phyloP scores from a whole-genome alignment of 2,113 vertebrate species.

The Limnothrissa miodon region DNA sequence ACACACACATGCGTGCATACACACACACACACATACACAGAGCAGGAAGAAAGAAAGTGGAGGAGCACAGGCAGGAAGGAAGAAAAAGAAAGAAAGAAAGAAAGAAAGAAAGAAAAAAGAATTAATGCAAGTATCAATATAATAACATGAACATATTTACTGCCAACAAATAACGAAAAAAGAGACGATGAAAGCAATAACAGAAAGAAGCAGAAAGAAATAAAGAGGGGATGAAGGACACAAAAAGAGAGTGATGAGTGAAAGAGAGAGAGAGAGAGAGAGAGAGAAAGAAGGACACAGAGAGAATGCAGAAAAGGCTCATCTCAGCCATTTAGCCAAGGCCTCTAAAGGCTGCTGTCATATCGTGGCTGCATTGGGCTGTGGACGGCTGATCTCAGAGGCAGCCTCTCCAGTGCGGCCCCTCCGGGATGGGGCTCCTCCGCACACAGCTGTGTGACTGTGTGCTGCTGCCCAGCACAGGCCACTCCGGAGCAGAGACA shows the following conservation, averaged over 20 bases:
- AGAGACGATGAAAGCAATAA: neutral
- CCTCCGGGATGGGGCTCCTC: neutral
- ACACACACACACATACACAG: neutral
- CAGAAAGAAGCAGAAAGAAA: neutral
- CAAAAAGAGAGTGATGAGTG: neutral
- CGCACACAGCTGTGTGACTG: neutral
- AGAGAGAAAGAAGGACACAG: neutral
- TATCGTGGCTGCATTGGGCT: neutral
- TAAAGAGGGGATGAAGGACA: neutral
- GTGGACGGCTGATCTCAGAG: neutral
- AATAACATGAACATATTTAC: no score
- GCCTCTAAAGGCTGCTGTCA: neutral
- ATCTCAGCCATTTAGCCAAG: neutral
- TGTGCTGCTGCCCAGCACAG: neutral
- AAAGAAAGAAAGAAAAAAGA: slow-evolving; percentile 14
- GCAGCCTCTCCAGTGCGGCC: neutral
- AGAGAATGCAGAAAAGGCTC: neutral
- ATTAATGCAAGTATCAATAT: no score
- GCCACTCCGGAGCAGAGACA: no score
- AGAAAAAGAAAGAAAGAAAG: neutral
- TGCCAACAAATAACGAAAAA: no score
- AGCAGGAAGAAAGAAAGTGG: no score
- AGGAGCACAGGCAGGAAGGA: neutral
- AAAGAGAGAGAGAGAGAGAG: neutral
- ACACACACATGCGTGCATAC: neutral